Percentiles rank a stretch among this genome's conserved stretches.
Evolutionary conservation across 2,113 vertebrate genomes (phyloP).

Genomic region (Callorhinus ursinus): DNA sequence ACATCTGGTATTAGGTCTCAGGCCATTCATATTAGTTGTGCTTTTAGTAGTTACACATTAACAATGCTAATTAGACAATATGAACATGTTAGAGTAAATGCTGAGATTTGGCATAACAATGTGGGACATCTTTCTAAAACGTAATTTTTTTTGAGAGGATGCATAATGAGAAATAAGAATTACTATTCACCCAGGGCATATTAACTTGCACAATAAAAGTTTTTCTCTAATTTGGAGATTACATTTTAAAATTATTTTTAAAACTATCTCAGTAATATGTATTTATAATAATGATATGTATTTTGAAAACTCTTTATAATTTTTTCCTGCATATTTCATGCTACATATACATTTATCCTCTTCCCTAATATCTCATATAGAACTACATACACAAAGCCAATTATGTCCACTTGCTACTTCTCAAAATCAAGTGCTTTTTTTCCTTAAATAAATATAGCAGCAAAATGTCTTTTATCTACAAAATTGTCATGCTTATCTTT

Average conservation of each 20-base stretch:
- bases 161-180: neutral
- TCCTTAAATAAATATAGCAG: neutral
- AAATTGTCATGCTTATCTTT: neutral
- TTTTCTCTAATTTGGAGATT: neutral
- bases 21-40: neutral
- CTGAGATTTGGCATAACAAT: neutral
- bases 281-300: neutral
- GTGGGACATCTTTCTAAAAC: neutral
- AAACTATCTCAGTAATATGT: neutral
- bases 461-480: neutral
- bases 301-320: neutral
- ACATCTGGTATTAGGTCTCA: neutral
- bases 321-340: neutral
- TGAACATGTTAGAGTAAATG: conserved; percentile 13
- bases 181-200: neutral
- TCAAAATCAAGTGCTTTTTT: neutral
- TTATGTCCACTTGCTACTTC: neutral
- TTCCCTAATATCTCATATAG: neutral
- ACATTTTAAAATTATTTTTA: conserved; percentile 1
- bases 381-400: neutral
- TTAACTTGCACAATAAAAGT: neutral
- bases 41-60: neutral
- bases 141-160: neutral
- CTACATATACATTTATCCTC: neutral
- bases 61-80: neutral